These are phyloP conservation scores for Oryctes rhinoceros DNA, from an alignment of 1,140 invertebrate species.

Conservation along the genomic window DNA sequence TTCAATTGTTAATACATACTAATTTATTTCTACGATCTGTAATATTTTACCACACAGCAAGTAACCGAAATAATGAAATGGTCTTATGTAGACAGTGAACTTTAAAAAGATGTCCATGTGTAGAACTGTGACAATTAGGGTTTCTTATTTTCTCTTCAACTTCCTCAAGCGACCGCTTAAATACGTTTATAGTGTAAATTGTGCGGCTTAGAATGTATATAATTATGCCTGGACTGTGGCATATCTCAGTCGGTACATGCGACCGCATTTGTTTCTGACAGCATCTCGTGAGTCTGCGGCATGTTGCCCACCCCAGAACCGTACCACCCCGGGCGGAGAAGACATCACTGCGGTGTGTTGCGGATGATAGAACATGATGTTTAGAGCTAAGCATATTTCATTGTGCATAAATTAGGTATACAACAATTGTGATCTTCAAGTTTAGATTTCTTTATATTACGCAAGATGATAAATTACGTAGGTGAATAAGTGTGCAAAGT, in stretches of 20 bases:
- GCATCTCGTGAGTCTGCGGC: constrained; percentile 44
- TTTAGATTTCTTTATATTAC: neutral
- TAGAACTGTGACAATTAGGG: neutral
- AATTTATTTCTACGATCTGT: too few species aligned
- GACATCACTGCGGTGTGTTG: constrained; percentile 42
- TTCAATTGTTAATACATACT: too few species aligned
- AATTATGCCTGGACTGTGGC: constrained; percentile 42
- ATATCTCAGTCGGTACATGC: constrained; percentile 52
- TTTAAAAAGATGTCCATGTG: neutral
- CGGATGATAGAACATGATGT: constrained; percentile 43
- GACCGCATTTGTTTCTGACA: constrained; percentile 50
- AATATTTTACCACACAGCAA: too few species aligned
- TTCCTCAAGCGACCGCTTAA: neutral
- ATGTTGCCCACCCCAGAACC: constrained; percentile 42
- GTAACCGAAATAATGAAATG: too few species aligned
- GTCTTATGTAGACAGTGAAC: too few species aligned
- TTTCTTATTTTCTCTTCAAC: neutral
- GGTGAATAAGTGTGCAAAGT: neutral
- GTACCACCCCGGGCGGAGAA: constrained; percentile 39
- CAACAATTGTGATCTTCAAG: constrained; percentile 8
- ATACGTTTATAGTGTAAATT: constrained; percentile 37
- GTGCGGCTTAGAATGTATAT: constrained; percentile 38
- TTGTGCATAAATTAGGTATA: constrained; percentile 29
- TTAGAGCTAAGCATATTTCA: constrained; percentile 38
- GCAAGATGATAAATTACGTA: too few species aligned